Percentiles rank a stretch among this genome's conserved stretches.
These are phyloP conservation scores for Acomys russatus DNA, from an alignment of 2,797 vertebrate genomes.

Conservation along the genomic window DNA sequence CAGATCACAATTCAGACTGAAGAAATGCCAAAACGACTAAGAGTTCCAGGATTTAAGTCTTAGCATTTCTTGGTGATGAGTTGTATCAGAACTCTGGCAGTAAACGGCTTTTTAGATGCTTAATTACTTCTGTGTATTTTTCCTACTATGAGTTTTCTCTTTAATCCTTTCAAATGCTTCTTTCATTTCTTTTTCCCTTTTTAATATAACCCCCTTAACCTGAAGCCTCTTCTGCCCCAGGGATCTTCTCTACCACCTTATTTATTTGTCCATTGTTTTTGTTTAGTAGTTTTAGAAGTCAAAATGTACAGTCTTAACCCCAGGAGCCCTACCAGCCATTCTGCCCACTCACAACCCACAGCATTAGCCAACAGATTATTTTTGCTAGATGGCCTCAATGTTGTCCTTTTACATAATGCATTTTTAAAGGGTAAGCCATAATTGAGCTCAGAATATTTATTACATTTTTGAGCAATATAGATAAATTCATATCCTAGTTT, in stretches of 20 bases:
- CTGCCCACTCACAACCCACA: background rate
- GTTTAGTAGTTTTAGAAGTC: constrained; percentile 20
- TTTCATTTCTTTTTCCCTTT: background rate
- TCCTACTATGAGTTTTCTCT: constrained; percentile 25
- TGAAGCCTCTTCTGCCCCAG: background rate
- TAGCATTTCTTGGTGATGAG: constrained; percentile 52
- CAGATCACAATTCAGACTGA: constrained; percentile 55
- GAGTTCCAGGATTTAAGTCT: constrained; percentile 38
- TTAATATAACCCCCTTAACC: background rate
- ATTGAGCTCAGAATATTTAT: constrained; percentile 22
- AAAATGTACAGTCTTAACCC: background rate
- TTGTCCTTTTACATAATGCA: background rate
- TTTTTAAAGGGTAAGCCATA: constrained; percentile 43
- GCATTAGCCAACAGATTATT: background rate
- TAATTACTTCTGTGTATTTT: constrained; percentile 50
- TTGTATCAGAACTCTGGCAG: constrained; percentile 58
- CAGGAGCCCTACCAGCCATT: background rate
- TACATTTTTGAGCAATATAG: constrained; percentile 14
- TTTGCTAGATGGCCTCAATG: background rate
- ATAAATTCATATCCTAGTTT: background rate
- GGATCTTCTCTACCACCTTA: background rate
- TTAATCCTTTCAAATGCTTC: constrained; percentile 33
- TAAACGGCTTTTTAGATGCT: constrained; percentile 43
- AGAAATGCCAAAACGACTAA: constrained; percentile 50
- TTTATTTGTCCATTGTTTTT: background rate